phyloP scores from a whole-genome alignment of 2,888 invertebrate genomes.

The Hyalella azteca region DNA sequence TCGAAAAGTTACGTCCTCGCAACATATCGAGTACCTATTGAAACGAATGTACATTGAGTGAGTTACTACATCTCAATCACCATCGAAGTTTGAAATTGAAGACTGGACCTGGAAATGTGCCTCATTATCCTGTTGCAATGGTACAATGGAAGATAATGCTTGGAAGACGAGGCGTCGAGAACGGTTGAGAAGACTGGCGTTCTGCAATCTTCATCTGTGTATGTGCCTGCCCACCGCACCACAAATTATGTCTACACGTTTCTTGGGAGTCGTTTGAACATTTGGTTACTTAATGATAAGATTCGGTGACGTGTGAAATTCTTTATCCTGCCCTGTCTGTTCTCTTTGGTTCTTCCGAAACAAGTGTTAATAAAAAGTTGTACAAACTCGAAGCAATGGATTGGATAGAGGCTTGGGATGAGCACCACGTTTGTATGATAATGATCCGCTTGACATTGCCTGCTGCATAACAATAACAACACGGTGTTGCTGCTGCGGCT shows the following conservation, averaged over 20 bases:
- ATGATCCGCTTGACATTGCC: constrained; percentile 27
- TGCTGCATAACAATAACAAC: constrained; percentile 25
- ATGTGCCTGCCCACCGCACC: not conserved
- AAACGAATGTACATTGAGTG: too few relatives aligned
- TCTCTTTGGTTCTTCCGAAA: constrained; percentile 5
- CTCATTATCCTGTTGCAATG: not conserved
- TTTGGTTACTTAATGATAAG: constrained; percentile 3
- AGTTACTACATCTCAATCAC: too few relatives aligned
- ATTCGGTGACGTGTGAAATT: constrained; percentile 5
- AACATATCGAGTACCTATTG: too few relatives aligned
- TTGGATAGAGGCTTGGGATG: constrained; percentile 18
- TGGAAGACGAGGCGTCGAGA: not conserved
- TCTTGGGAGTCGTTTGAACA: constrained; percentile 19
- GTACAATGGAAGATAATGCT: too few relatives aligned
- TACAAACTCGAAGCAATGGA: constrained; percentile 2
- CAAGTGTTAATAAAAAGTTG: not conserved
- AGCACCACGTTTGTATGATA: constrained; percentile 28
- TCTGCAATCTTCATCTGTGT: constrained; percentile 13
- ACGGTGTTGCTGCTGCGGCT: not conserved
- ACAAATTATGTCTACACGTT: not conserved
- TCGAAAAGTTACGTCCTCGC: too few relatives aligned
- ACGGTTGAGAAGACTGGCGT: not conserved
- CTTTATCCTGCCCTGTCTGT: not conserved
- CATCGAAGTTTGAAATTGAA: not conserved
- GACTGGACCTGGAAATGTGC: not conserved